A percentile compares a stretch with the other conserved stretches of the same genome.
phyloP scores from a whole-genome alignment of 2,113 vertebrate genomes.

The Dunckerocampus dactyliophorus region DNA sequence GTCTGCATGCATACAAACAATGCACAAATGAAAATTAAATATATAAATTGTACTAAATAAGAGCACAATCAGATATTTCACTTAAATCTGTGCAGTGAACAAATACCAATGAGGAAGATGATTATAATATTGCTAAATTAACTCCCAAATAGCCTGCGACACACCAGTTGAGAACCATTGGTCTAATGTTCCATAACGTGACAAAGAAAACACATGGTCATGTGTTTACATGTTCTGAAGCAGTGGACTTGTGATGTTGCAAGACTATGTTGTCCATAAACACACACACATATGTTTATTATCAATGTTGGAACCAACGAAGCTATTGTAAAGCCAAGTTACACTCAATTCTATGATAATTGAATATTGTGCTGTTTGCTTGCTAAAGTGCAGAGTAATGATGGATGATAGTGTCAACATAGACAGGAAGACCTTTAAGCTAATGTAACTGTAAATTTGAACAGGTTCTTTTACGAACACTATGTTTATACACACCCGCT shows the following conservation, averaged over 20 bases:
- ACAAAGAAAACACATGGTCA: not conserved
- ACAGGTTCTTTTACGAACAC: not conserved
- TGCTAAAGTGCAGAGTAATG: not conserved
- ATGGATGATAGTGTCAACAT: too few relatives aligned
- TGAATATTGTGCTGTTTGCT: not conserved
- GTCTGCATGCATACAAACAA: too few relatives aligned
- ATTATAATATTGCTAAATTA: too few relatives aligned
- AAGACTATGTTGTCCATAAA: constrained; percentile 25
- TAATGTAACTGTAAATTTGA: not conserved
- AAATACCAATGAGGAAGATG: too few relatives aligned
- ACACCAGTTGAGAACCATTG: too few relatives aligned
- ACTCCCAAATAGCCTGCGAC: too few relatives aligned
- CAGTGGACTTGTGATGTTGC: constrained; percentile 23
- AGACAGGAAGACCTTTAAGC: not conserved
- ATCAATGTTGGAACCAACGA: not conserved
- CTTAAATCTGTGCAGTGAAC: too few relatives aligned
- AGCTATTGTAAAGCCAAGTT: too few relatives aligned
- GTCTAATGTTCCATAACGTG: too few relatives aligned
- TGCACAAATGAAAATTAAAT: too few relatives aligned
- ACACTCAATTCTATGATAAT: not conserved
- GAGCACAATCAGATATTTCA: too few relatives aligned
- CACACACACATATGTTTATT: not conserved
- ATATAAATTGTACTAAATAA: too few relatives aligned
- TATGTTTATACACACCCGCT: not conserved
- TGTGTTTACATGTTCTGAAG: constrained; percentile 66